Evolutionary conservation across 2,113 vertebrate species (phyloP).

Genomic region (Mirza zaza): DNA sequence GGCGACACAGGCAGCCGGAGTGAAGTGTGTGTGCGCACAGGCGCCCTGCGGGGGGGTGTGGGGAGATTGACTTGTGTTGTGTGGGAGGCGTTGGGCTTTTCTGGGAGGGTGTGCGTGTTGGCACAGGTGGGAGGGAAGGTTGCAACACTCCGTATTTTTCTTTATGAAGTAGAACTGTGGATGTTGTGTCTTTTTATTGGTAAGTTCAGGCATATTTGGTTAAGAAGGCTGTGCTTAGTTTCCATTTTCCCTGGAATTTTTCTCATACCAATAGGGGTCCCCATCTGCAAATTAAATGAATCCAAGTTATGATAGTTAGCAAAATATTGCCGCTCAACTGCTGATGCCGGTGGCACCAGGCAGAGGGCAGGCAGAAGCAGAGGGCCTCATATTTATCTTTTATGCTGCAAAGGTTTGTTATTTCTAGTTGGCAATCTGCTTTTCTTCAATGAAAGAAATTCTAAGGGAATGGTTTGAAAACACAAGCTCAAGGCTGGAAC

Average conservation of each 20-base stretch:
- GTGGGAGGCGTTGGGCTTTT: neutral
- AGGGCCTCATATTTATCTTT: conserved; percentile 15
- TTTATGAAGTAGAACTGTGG: neutral
- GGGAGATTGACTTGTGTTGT: conserved; percentile 23
- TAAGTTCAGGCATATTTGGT: conserved; percentile 28
- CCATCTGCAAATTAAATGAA: conserved; percentile 86
- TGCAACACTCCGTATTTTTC: neutral
- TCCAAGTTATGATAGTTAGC: conserved; percentile 64
- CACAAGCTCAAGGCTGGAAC: neutral
- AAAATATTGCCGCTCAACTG: conserved; percentile 39
- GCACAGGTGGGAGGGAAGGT: neutral
- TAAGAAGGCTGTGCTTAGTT: conserved; percentile 18
- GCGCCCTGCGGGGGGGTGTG: neutral
- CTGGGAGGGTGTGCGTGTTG: neutral
- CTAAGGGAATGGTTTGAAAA: neutral
- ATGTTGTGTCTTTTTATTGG: neutral
- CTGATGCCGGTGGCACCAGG: conserved; percentile 28
- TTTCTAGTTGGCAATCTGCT: conserved; percentile 43
- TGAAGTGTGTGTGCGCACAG: neutral
- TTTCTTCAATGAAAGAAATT: neutral
- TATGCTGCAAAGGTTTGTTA: conserved; percentile 40
- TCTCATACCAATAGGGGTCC: conserved; percentile 87
- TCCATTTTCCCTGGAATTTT: conserved; percentile 76
- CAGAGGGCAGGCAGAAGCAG: conserved; percentile 56
- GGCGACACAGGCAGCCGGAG: conserved; percentile 37